These are phyloP conservation scores for Thamnophis elegans DNA, from an alignment of 2,797 vertebrate genomes.

Conservation along the genomic window DNA sequence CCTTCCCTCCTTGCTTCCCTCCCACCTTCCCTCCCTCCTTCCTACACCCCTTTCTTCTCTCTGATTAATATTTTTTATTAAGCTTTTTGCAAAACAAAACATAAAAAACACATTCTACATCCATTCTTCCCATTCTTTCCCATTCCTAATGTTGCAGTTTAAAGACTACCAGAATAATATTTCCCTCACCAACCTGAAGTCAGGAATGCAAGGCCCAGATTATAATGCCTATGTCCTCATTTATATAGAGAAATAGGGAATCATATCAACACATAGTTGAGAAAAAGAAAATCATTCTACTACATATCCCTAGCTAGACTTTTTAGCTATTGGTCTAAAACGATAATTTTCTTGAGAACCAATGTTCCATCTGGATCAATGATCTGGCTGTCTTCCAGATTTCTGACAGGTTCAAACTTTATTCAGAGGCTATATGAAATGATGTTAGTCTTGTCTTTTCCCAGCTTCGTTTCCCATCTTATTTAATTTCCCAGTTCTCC, in stretches of 20 bases:
- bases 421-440: not conserved
- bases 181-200: not conserved
- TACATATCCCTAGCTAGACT: not conserved
- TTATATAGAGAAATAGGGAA: not conserved
- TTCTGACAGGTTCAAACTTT: not conserved
- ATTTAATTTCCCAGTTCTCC: not conserved
- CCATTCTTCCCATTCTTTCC: no score
- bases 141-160: not conserved
- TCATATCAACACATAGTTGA: not conserved
- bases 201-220: not conserved
- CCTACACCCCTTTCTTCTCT: no score
- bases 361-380: not conserved
- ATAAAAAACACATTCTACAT: no score
- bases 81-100: no score
- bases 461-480: not conserved
- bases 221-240: not conserved
- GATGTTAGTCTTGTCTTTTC: not conserved
- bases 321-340: not conserved
- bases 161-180: not conserved
- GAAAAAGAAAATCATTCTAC: not conserved
- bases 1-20: no score
- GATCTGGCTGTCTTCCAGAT: not conserved
- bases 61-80: no score
- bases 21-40: no score
- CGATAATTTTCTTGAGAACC: not conserved